Conservation (phyloP, 2,888 invertebrate genomes). For the Galerucella nymphaeae region DNA sequence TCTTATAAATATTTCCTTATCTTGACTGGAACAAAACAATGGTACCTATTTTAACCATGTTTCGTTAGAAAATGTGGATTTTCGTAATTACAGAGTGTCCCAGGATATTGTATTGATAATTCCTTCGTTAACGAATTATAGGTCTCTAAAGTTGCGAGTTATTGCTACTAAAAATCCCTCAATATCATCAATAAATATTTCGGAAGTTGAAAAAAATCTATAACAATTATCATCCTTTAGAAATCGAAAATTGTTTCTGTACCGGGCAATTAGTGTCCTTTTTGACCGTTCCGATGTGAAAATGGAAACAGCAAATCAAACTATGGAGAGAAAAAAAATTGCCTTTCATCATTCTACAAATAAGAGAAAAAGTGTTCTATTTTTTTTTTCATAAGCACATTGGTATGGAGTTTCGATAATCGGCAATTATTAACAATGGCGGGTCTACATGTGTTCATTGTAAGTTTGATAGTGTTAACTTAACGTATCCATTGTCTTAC, state of each 20-base stretch:
- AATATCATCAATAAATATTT: neutral
- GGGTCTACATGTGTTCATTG: slow-evolving; percentile 42
- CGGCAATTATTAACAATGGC: slow-evolving; percentile 30
- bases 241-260: slow-evolving; percentile 1
- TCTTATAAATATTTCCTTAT: slow-evolving; percentile 34
- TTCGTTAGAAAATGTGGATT: neutral
- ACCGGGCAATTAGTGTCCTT: slow-evolving; percentile 3
- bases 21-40: slow-evolving; percentile 14
- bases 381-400: slow-evolving; percentile 6
- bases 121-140: too few relatives aligned
- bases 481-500: neutral
- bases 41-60: neutral
- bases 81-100: too few relatives aligned
- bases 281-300: slow-evolving; percentile 3
- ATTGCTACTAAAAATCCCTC: neutral
- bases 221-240: neutral
- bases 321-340: neutral
- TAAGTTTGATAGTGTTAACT: slow-evolving; percentile 26
- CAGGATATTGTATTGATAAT: too few relatives aligned
- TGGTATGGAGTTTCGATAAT: slow-evolving; percentile 6
- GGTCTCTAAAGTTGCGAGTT: too few relatives aligned
- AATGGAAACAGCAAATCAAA: slow-evolving; percentile 7
- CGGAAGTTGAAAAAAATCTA: too few relatives aligned
- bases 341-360: slow-evolving; percentile 2
- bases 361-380: neutral